A percentile compares a stretch with the other conserved stretches of the same genome.
phyloP scores from a whole-genome alignment of 1,140 invertebrate species.

The Listronotus oregonensis region DNA sequence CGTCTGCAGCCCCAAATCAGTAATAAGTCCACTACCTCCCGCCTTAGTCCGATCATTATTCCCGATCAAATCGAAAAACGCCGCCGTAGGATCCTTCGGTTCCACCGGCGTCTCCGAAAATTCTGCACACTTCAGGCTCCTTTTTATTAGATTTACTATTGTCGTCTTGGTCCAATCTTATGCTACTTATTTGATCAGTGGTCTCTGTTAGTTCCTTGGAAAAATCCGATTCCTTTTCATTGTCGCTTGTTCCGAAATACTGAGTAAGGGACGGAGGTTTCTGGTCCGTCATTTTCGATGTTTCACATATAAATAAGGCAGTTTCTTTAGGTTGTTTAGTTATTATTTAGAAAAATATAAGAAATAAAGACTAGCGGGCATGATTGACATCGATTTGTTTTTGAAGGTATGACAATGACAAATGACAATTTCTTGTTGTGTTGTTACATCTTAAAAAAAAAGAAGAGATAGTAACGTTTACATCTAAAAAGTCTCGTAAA shows the following conservation, averaged over 20 bases:
- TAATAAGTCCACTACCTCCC: conserved; percentile 41
- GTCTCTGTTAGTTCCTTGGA: conserved; percentile 42
- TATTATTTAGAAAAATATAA: neutral
- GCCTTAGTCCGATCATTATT: conserved; percentile 41
- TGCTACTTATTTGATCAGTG: conserved; percentile 39
- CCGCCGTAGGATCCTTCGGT: conserved; percentile 52
- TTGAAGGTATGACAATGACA: too few relatives aligned
- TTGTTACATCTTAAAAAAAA: too few relatives aligned
- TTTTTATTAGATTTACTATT: conserved; percentile 42
- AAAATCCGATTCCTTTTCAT: conserved; percentile 38
- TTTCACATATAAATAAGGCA: neutral
- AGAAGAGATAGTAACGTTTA: too few relatives aligned
- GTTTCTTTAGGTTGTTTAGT: neutral
- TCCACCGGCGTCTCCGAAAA: conserved; percentile 52
- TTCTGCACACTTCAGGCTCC: conserved; percentile 57
- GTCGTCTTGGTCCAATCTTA: conserved; percentile 43
- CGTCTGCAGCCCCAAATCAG: conserved; percentile 45
- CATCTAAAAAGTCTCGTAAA: too few relatives aligned
- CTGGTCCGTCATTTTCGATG: conserved; percentile 39
- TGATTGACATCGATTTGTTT: too few relatives aligned
- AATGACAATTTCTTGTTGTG: too few relatives aligned
- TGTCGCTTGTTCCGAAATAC: conserved; percentile 47
- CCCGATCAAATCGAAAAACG: conserved; percentile 55
- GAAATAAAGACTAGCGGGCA: too few relatives aligned
- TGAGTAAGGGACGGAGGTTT: conserved; percentile 46